Evolutionary conservation across 2,797 vertebrate species (phyloP).

Genomic region (Paramormyrops hopkinsi): DNA sequence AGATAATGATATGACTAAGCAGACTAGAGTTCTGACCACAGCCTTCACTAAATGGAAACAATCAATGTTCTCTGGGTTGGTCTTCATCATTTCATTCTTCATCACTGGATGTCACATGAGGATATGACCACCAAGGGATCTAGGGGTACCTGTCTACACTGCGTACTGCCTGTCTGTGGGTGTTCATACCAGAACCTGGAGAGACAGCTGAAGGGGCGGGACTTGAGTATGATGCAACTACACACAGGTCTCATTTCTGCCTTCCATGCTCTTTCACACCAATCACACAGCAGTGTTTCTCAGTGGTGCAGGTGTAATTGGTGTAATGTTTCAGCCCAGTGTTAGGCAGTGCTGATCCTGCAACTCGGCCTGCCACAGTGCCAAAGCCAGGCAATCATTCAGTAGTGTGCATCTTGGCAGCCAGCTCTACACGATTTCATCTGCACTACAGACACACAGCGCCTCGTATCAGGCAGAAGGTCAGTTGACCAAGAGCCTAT

Average conservation of each 20-base stretch:
- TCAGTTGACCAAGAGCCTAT: not conserved
- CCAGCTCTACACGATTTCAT: not conserved
- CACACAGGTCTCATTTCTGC: slow-evolving; percentile 28
- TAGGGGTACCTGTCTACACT: not conserved
- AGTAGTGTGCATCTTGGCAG: not conserved
- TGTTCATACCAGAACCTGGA: slow-evolving; percentile 19
- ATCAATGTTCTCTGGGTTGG: not conserved
- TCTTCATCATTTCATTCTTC: not conserved
- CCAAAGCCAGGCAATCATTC: not conserved
- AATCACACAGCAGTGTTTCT: not conserved
- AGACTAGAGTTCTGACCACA: not conserved
- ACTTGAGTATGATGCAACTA: slow-evolving; percentile 37
- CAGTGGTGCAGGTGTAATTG: not conserved
- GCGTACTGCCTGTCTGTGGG: not conserved
- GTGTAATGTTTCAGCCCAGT: not conserved
- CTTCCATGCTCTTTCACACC: slow-evolving; percentile 5
- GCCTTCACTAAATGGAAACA: not conserved
- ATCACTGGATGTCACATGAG: not conserved
- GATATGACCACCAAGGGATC: not conserved
- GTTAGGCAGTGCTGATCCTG: not conserved
- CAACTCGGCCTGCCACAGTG: not conserved
- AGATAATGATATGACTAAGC: not conserved
- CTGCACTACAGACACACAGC: not conserved
- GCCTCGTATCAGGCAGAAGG: not conserved
- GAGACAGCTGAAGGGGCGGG: slow-evolving; percentile 29